A percentile compares a stretch with the other conserved stretches of the same genome.
Evolutionary conservation across 2,888 invertebrate genomes (phyloP).

Genomic region (Amiota mariae): DNA sequence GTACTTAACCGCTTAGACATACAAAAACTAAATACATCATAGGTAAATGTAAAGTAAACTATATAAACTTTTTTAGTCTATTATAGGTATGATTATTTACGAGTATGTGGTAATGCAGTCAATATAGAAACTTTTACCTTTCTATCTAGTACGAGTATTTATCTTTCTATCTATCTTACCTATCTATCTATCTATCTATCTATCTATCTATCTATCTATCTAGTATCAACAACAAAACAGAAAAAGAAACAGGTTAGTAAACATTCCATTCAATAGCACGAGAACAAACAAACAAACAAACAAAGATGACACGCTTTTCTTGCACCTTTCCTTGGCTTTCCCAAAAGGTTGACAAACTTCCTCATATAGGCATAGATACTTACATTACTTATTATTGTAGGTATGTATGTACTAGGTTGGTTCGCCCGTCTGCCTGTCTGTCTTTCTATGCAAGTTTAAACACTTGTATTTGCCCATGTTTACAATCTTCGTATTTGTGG

Average conservation of each 20-base stretch:
- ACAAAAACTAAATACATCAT: no score
- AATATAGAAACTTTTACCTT: background rate
- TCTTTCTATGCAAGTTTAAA: conserved; percentile 6
- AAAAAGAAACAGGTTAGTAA: background rate
- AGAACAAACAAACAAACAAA: conserved; percentile 21
- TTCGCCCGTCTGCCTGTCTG: no score
- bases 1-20: no score
- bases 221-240: background rate
- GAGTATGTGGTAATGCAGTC: no score
- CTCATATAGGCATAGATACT: background rate
- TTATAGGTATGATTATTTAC: no score
- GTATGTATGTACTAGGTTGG: no score
- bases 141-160: background rate
- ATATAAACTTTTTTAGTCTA: no score
- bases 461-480: conserved; percentile 27
- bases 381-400: no score
- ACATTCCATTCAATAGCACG: conserved; percentile 13
- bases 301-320: conserved; percentile 21
- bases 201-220: background rate
- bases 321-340: conserved; percentile 4
- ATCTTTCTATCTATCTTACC: no score
- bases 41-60: no score
- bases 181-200: background rate
- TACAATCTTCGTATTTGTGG: conserved; percentile 16
- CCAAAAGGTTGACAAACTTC: conserved; percentile 15